Evolutionary conservation across 2,797 vertebrate species (phyloP).

Genomic region (Borostomias antarcticus): DNA sequence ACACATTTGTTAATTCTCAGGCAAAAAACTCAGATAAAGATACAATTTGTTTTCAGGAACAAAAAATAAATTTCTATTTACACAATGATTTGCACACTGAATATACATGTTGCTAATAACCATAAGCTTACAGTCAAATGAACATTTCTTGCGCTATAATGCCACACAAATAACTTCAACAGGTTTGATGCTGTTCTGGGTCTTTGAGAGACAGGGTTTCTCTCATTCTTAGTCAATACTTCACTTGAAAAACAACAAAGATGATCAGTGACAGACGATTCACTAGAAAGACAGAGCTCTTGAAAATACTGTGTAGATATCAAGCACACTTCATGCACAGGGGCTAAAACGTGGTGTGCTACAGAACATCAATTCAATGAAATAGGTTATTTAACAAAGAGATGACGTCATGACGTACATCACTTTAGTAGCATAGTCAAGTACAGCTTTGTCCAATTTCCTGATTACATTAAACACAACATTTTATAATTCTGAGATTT

Average conservation of each 20-base stretch:
- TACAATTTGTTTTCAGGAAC: neutral
- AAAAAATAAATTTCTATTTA: neutral
- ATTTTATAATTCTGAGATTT: too few relatives aligned
- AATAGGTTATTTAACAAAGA: too few relatives aligned
- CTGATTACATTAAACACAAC: too few relatives aligned
- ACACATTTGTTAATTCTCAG: neutral
- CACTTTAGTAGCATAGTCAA: too few relatives aligned
- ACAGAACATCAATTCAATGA: too few relatives aligned
- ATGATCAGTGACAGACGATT: neutral
- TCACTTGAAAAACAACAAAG: too few relatives aligned
- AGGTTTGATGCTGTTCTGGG: constrained; percentile 16
- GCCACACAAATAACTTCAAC: neutral
- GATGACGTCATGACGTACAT: too few relatives aligned
- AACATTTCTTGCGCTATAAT: neutral
- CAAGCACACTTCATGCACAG: constrained; percentile 56
- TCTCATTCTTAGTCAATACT: neutral
- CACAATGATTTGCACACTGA: too few relatives aligned
- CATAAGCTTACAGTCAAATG: neutral
- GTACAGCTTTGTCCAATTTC: too few relatives aligned
- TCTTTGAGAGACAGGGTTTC: neutral
- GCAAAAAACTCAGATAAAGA: neutral
- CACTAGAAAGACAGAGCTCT: constrained; percentile 21
- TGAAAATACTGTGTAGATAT: constrained; percentile 29
- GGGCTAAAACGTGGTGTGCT: constrained; percentile 7
- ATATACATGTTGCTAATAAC: neutral